Base-by-base conservation (phyloP, 2,888 invertebrate species). In the Bombylius major region DNA sequence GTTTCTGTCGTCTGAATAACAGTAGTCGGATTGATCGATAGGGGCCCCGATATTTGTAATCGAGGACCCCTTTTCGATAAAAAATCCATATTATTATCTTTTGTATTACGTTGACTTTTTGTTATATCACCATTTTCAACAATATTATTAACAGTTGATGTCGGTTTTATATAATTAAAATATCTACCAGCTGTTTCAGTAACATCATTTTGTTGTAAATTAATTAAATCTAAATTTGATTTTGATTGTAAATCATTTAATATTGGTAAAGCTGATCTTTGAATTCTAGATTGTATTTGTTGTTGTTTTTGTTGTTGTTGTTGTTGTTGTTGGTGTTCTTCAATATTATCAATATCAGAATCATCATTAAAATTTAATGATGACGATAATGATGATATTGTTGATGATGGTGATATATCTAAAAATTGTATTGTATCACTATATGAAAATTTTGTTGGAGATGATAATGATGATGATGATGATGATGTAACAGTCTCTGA, bases 1-100 rank as follows among this genome's bases (percentile, higher is more conserved):
- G 75, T 74, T 71, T 75, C 72, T 66, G 72, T 74, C 71, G 79
- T 76, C 67, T 75, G 81, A 84, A 84, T 83, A 80, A 50, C 60
- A 59, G 55, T 56, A 66, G 62, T 69, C 67, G 68, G 69, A 64
- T 64, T 67, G 61, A 66, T 68, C 58, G 66, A 11, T 23, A 23
- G 73, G 73, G 73, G 72, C 72, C 72, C 70, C 72, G 73, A 74
- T 69, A 63, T 67, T 67, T 61, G 61, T 65, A 66, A 71, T 72
- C 72, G 73, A 66, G 69, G 74, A 68, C 67, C 73, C 73, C 73
- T 70, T 66, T 68, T 66, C 69, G 64, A 68, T 74, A 74, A 74
- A 74, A 74, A 78, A 61, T 76, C 75, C 44, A 72, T 74, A n/a
- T 58, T 62, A 11, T 70, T 58, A 11, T 70, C 69, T 48, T 73